Percentiles rank a stretch among this genome's conserved stretches.
phyloP scores from a whole-genome alignment of 2,113 vertebrate species.

The Rutilus rutilus region DNA sequence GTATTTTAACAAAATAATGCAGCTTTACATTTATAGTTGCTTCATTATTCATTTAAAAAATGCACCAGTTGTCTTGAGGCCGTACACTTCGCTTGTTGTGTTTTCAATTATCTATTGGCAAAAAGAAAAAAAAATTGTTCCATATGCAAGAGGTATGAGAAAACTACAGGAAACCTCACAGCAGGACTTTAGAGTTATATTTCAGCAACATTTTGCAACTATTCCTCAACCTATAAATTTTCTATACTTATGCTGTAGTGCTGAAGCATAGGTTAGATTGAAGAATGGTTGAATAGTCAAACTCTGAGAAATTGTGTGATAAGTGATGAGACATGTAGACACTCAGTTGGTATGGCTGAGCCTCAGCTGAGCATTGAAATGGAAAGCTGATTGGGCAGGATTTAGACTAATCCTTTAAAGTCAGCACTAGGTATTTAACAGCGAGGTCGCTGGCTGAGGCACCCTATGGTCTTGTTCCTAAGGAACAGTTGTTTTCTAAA shows the following conservation, averaged over 20 bases:
- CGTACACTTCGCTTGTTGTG: constrained; percentile 84
- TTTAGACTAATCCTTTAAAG: constrained; percentile 77
- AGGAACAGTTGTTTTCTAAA: neutral
- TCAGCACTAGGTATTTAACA: constrained; percentile 71
- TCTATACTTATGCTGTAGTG: constrained; percentile 62
- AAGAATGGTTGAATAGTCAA: constrained; percentile 11
- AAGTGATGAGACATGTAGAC: constrained; percentile 81
- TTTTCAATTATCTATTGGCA: constrained; percentile 93
- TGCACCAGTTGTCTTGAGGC: constrained; percentile 77
- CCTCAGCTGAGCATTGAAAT: constrained; percentile 71
- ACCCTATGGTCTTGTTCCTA: neutral
- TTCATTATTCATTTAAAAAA: constrained; percentile 82
- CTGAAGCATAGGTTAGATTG: constrained; percentile 11
- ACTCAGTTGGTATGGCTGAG: constrained; percentile 77
- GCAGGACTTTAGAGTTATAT: constrained; percentile 84
- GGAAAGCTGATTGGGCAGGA: constrained; percentile 79
- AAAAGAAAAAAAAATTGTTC: constrained; percentile 75
- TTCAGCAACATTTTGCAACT: constrained; percentile 83
- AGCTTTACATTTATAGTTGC: constrained; percentile 75
- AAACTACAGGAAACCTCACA: constrained; percentile 85
- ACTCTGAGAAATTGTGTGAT: constrained; percentile 68
- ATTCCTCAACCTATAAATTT: constrained; percentile 67
- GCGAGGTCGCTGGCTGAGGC: constrained; percentile 60
- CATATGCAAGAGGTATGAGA: constrained; percentile 85
- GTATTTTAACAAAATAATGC: neutral